These are phyloP conservation scores for Cladopsammia gracilis DNA, from an alignment of 64 coral and sea anemone genomes.

Conservation along the genomic window DNA sequence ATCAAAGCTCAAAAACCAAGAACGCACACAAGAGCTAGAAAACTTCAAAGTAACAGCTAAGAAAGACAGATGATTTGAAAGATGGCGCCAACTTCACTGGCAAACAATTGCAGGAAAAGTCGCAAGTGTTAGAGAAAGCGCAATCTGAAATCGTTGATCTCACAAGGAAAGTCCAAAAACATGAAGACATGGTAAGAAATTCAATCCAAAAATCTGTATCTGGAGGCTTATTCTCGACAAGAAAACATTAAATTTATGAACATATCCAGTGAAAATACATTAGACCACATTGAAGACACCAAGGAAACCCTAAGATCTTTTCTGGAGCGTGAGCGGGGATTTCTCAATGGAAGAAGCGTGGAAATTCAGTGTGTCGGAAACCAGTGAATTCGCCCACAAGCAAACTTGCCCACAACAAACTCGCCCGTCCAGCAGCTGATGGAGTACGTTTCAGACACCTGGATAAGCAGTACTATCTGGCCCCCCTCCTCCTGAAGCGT, in stretches of 20 bases:
- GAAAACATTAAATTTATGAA: conserved; percentile 49
- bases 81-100: background rate
- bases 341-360: background rate
- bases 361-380: conserved; percentile 19
- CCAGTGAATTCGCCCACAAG: no score
- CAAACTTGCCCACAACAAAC: no score
- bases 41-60: no score
- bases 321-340: background rate
- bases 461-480: no score
- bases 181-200: background rate
- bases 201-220: conserved; percentile 30
- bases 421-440: no score
- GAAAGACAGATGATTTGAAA: background rate
- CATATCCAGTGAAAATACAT: background rate
- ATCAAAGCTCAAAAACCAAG: no score
- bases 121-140: background rate
- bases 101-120: background rate
- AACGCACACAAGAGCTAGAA: no score
- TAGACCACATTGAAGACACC: background rate
- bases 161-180: background rate
- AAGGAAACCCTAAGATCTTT: conserved; percentile 22
- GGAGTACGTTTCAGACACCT: no score
- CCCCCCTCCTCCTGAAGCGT: no score
- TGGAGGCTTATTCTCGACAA: background rate
- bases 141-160: background rate